Conservation (phyloP, 2,797 vertebrate species). For the Melanotaenia parkinsoni region DNA sequence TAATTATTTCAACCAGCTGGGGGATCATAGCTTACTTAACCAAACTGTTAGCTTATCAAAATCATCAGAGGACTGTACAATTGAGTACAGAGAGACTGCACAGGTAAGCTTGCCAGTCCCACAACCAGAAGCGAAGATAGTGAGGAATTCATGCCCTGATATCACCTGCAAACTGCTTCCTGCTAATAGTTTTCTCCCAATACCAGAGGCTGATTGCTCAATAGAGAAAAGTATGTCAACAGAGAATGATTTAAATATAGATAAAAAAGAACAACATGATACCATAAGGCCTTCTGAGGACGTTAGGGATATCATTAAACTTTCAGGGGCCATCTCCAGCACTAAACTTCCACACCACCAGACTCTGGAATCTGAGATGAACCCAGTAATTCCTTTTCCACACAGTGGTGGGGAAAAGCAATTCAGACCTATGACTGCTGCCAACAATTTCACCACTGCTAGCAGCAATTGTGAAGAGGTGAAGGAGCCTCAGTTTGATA, state of each 20-base stretch:
- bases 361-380: conserved; percentile 32
- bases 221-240: conserved; percentile 38
- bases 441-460: conserved; percentile 57
- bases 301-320: conserved; percentile 14
- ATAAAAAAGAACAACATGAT: conserved; percentile 18
- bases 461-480: conserved; percentile 51
- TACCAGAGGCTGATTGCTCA: conserved; percentile 62
- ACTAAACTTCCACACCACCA: conserved; percentile 7
- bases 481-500: conserved; percentile 38
- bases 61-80: conserved; percentile 21
- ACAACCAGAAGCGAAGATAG: conserved; percentile 39
- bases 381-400: conserved; percentile 29
- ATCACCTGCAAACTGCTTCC: conserved; percentile 39
- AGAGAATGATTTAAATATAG: conserved; percentile 29
- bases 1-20: background rate
- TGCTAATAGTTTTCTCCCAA: conserved; percentile 67
- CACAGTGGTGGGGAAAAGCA: conserved; percentile 49
- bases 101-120: conserved; percentile 1
- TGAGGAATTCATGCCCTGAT: conserved; percentile 42
- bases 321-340: conserved; percentile 31
- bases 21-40: conserved; percentile 14
- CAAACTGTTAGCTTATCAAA: conserved; percentile 10
- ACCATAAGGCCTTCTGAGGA: conserved; percentile 46
- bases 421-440: conserved; percentile 36
- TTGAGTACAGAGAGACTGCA: conserved; percentile 18